A percentile compares a stretch with the other conserved stretches of the same genome.
Conservation (phyloP, 1,140 invertebrate genomes). For the Lepidurus couesii region DNA sequence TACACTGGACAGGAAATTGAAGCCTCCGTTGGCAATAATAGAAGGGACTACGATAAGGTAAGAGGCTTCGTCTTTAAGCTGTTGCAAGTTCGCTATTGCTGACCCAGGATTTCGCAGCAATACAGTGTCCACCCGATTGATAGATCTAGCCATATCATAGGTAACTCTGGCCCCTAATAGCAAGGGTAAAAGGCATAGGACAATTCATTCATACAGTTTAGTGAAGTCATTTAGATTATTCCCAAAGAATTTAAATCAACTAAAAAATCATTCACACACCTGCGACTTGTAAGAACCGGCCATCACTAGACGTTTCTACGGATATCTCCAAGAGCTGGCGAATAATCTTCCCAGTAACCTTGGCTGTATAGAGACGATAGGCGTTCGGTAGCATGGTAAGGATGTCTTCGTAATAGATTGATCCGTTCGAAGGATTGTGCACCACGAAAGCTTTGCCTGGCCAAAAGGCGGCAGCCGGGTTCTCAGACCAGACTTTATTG, state of each 20-base stretch:
- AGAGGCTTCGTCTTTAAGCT: neutral
- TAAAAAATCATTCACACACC: neutral
- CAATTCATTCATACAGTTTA: neutral
- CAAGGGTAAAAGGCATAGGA: neutral
- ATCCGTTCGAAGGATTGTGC: constrained; percentile 2
- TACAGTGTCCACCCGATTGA: neutral
- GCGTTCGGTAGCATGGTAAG: constrained; percentile 27
- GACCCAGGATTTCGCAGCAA: constrained; percentile 19
- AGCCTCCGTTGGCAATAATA: constrained; percentile 27
- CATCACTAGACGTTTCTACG: neutral
- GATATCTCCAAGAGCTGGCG: constrained; percentile 24
- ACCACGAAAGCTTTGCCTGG: constrained; percentile 22
- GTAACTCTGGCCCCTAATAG: constrained; percentile 24
- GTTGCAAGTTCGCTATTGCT: neutral
- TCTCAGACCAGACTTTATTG: constrained; percentile 9
- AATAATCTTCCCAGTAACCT: neutral
- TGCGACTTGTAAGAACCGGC: constrained; percentile 28
- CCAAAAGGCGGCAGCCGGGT: constrained; percentile 29
- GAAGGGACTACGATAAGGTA: constrained; percentile 32
- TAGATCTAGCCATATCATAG: constrained; percentile 28
- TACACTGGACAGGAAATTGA: neutral
- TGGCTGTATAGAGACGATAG: neutral
- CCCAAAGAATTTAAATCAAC: too few relatives aligned
- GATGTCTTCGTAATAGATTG: constrained; percentile 29
- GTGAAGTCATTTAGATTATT: too few relatives aligned